phyloP scores from a whole-genome alignment of 2,797 vertebrate species.

The Gephyroberyx darwinii region DNA sequence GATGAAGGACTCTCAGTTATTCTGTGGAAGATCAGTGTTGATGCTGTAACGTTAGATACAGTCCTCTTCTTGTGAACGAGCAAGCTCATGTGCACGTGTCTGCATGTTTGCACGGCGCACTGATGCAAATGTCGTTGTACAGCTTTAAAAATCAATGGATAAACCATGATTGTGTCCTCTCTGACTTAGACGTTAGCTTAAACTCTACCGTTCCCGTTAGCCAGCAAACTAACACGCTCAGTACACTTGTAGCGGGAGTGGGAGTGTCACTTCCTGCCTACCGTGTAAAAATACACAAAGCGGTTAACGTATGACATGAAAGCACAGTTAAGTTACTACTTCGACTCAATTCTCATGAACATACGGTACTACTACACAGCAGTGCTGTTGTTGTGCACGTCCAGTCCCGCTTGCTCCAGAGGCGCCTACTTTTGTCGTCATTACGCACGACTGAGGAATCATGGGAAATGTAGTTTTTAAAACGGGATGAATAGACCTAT shows the following conservation, averaged over 20 bases:
- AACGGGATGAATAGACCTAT: too few species aligned
- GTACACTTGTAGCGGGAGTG: not conserved
- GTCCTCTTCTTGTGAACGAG: slow-evolving; percentile 26
- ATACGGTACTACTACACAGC: not conserved
- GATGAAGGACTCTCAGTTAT: not conserved
- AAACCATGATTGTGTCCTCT: slow-evolving; percentile 64
- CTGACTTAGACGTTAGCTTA: not conserved
- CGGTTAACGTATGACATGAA: not conserved
- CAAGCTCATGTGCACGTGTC: slow-evolving; percentile 25
- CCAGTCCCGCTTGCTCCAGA: not conserved
- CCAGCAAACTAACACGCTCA: not conserved
- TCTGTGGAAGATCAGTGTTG: slow-evolving; percentile 1
- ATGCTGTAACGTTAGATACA: not conserved
- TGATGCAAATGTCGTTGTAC: slow-evolving; percentile 49
- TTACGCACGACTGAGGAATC: not conserved
- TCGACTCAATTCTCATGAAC: not conserved
- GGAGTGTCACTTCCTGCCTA: not conserved
- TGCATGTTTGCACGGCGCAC: slow-evolving; percentile 40
- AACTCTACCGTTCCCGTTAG: not conserved
- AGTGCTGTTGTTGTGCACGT: too few species aligned
- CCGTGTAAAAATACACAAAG: not conserved
- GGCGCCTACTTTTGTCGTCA: slow-evolving; percentile 48
- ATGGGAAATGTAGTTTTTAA: slow-evolving; percentile 63
- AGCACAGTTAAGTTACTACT: not conserved
- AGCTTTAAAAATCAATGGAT: slow-evolving; percentile 63